Evolutionary conservation across 2,113 vertebrate genomes (phyloP), one percentile per base, ranked within the genome.

Genomic region (Hepsetus odoe): DNA sequence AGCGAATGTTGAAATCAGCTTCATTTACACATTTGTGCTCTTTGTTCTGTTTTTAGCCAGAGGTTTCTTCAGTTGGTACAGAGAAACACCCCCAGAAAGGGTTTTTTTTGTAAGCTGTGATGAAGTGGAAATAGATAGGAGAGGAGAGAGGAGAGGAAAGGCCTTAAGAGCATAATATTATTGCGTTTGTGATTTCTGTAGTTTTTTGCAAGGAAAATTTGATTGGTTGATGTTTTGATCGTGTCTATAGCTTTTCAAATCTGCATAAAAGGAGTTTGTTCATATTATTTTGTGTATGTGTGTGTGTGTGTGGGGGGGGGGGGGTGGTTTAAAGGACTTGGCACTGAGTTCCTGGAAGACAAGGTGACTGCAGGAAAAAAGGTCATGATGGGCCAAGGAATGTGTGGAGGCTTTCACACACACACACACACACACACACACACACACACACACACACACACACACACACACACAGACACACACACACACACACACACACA

Each of bases 291-390:
- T 72, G 26, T 79, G 61, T 49, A 14, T 83, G 71, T 71, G 58
- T 69, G 26, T 32, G 35, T 72, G 55, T 72, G 72, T 24, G 64
- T 66, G 40, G 51, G 13, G 26, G 68, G 20, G 5, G 26, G 33
- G 49, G 72, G 24, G 58, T 16, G 62, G 66, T 38, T 40, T 84
- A 84, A 67, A 62, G 79, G 82, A 87, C 81, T 89, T 92, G 90
- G 89, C 88, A 86, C 72, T 58, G 82, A 74, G 68, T 69, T 74
- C 76, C 38, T 70, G 84, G 64, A 90, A 85, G 83, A 85, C 88
- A 91, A 93, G 91, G 92, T 91, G 91, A 93, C 87, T 89, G 87
- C 44, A 83, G 85, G 84, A 87, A 80, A 82, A 88, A 87, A 77
- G 86, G 82, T 82, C 80, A 82, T 80, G 64, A 13, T 89, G 86